Evolutionary conservation across 2,888 invertebrate species (phyloP), one percentile per base, ranked within the genome.

Genomic region (Ischnura elegans): DNA sequence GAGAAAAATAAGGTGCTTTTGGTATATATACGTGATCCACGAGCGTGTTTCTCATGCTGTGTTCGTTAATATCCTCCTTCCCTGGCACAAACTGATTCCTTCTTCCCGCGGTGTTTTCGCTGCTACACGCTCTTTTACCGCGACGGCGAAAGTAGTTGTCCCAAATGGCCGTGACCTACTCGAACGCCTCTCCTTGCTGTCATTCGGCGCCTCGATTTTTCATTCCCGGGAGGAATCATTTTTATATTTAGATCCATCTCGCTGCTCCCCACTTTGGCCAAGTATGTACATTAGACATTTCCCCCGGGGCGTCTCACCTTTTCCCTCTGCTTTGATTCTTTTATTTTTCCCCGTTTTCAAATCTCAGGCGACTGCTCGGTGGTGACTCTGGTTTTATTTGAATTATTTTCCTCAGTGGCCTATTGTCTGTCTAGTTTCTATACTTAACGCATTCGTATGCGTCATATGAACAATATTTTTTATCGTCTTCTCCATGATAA

Each of bases 141-240:
- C 29, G 76, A 36, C 36, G 76, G 76, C 25, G 76, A 76, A 36
- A 76, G 76, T 76, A 10, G 66, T 66, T 66, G 76, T 36, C 76
- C 36, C 76, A 36, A 29, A 13, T 36, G 76, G 76, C 76, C 76
- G 76, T 76, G 76, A 76, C 76, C 76, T n/a, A 29, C 76, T 76
- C 36, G 29, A n/a, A n/a, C 29, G 6, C 36, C 36, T 76, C 36
- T 76, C 29, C 29, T 76, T 76, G 29, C 36, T 76, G 16, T 76
- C 36, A 19, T 76, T 76, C 36, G n/a, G 36, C 76, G 1, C 25
- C 10, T 76, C 36, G 76, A 76, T 76, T 0, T 76, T 76, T 76
- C 76, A 36, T 76, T 10, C 13, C 76, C n/a, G 8, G 76, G 13
- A 36, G 76, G 76, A 36, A 13, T 66, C 61, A 47, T 47, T 47